Base-by-base conservation (phyloP, 2,113 vertebrate genomes). In the Daphoenositta chrysoptera region DNA sequence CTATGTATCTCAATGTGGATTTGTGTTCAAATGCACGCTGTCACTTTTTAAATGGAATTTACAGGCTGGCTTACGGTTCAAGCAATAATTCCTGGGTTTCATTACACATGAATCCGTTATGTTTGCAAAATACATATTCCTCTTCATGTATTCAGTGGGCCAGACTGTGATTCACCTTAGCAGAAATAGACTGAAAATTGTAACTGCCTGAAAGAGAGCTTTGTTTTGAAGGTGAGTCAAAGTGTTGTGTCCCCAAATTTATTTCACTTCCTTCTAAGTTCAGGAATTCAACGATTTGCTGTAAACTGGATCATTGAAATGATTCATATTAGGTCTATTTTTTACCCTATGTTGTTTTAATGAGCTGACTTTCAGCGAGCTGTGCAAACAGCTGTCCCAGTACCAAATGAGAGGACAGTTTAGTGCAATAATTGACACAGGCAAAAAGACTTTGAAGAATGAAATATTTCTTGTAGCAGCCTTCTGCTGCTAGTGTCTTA, bases 181-280 rank as follows among this genome's bases (percentile, higher is more conserved):
- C 39, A 63, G 45, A 86, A 50, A 61, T 10, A 85, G 37, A 58
- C 5, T 71, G 53, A 78, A 88, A 83, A 35, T 37, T 70, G 18
- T 69, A 87, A 63, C 76, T 58, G 35, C 42, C 58, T 80, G 76
- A 93, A 89, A 93, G 86, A 86, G 57, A 80, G 66, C 22, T 91
- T 87, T 95, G 77, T 78, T n/a, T 81, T 87, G 60, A 66, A 81
- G 27, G 35, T 87, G 93, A 94, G 72, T 87, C 69, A 91, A 17
- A 9, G 42, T 24, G 22, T n/a, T 91, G 8, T 8, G 45, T 65
- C 51, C 47, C 15, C 30, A 73, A 31, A 7, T 20, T 56, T 73
- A 73, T 69, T 95, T 81, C 27, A 30, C 42, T 91, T 37, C 72
- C 91, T 93, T 87, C 77, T 73, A 63, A 78, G 28, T 78, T 93